Percentiles rank a stretch among this genome's conserved stretches.
Conservation (phyloP, 2,113 vertebrate genomes). For the Gallinago undulata region DNA sequence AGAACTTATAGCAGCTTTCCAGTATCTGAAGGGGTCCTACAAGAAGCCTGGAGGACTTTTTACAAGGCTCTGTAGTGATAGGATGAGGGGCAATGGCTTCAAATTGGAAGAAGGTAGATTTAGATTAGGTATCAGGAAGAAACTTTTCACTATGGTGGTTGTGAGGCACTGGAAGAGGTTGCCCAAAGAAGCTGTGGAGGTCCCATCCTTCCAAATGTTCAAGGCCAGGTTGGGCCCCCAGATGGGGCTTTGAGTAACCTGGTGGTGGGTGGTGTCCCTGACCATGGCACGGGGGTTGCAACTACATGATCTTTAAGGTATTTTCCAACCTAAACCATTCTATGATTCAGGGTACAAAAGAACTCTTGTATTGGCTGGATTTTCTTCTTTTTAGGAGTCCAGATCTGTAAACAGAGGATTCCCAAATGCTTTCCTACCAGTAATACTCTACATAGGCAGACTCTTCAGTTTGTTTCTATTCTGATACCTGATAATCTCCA, state of each 20-base stretch:
- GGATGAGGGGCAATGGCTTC: not conserved
- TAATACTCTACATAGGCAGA: not conserved
- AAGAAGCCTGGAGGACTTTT: not conserved
- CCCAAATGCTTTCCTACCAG: not conserved
- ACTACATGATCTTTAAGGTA: not conserved
- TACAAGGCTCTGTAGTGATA: not conserved
- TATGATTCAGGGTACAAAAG: not conserved
- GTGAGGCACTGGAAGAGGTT: not conserved
- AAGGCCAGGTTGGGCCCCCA: not conserved
- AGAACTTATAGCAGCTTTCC: not conserved
- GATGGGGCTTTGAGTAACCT: not conserved
- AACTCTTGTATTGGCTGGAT: not conserved
- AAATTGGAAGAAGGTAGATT: not conserved
- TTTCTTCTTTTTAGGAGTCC: not conserved
- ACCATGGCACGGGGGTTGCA: not conserved
- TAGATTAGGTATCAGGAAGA: not conserved
- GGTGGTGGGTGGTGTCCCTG: not conserved
- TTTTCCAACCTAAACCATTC: not conserved
- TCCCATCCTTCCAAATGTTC: not conserved
- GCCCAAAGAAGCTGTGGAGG: not conserved
- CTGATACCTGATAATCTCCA: not conserved
- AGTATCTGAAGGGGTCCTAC: not conserved
- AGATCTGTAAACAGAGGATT: not conserved
- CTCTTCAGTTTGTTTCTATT: not conserved
- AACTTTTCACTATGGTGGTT: not conserved